phyloP scores from a whole-genome alignment of 2,888 invertebrate genomes.

The Parnassius glacialis region DNA sequence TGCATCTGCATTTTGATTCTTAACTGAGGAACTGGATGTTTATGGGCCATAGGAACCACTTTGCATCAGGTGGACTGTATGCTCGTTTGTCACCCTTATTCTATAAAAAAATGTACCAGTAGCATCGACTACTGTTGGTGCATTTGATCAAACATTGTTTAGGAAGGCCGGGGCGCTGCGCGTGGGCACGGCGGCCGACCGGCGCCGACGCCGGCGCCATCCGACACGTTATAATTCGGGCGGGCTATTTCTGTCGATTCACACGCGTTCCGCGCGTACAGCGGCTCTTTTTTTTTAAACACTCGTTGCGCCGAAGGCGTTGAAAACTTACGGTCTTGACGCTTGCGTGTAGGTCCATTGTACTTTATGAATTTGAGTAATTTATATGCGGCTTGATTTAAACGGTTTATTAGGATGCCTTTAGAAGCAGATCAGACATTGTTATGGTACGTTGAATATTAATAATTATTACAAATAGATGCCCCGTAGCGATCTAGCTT shows the following conservation, averaged over 20 bases:
- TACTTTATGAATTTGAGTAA: background rate
- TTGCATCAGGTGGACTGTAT: no score
- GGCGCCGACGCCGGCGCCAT: conserved; percentile 73
- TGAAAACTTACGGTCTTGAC: conserved; percentile 6
- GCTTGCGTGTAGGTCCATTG: background rate
- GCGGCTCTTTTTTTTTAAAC: conserved; percentile 62
- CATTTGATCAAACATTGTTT: conserved; percentile 8
- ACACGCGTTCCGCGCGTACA: conserved; percentile 68
- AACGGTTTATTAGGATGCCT: no score
- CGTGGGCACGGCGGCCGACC: conserved; percentile 53
- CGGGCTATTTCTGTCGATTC: conserved; percentile 74
- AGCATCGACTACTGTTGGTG: background rate
- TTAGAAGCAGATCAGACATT: no score
- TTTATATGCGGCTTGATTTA: no score
- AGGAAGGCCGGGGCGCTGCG: conserved; percentile 20
- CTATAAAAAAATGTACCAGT: no score
- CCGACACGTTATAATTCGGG: conserved; percentile 75
- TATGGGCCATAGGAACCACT: no score
- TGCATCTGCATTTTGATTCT: no score
- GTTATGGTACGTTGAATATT: no score
- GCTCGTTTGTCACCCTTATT: no score
- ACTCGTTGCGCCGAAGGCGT: conserved; percentile 26
- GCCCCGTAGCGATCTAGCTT: no score
- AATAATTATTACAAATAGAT: no score
- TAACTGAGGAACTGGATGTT: no score